These are phyloP conservation scores for Ormyrus rosae DNA, from an alignment of 2,888 invertebrate genomes.

Conservation along the genomic window DNA sequence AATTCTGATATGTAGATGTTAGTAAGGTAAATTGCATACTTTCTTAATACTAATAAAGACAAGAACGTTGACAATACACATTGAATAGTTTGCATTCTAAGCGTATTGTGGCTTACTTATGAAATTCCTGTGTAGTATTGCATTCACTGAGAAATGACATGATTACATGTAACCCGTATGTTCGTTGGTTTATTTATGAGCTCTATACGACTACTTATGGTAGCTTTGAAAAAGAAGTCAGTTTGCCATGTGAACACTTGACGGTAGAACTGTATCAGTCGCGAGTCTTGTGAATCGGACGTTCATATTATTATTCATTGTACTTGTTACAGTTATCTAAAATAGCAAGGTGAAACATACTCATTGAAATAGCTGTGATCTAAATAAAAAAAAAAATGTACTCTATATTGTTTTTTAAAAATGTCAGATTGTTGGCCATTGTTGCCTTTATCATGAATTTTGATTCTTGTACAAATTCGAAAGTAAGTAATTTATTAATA, in stretches of 20 bases:
- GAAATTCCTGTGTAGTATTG: conserved; percentile 42
- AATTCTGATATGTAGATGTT: too few species aligned
- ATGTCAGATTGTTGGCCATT: not conserved
- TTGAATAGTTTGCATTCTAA: conserved; percentile 18
- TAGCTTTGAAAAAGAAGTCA: conserved; percentile 42
- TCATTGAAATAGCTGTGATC: not conserved
- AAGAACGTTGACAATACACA: not conserved
- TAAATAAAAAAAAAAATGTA: conserved; percentile 9
- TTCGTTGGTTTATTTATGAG: conserved; percentile 52
- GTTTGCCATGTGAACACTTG: conserved; percentile 30
- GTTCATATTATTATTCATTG: conserved; percentile 17
- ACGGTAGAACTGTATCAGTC: not conserved
- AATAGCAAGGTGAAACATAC: not conserved
- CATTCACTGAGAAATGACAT: conserved; percentile 35
- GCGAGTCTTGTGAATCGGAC: conserved; percentile 8
- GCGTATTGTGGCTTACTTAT: conserved; percentile 43
- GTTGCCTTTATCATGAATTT: not conserved
- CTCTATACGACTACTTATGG: conserved; percentile 26
- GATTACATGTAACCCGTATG: conserved; percentile 52
- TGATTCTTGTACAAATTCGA: not conserved
- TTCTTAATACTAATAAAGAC: not conserved
- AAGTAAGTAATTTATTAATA: conserved; percentile 19
- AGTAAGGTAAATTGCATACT: too few species aligned
- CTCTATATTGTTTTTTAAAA: not conserved
- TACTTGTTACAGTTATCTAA: not conserved